These are phyloP conservation scores for Boloria euphrosyne DNA, from an alignment of 2,888 invertebrate genomes.

Conservation along the genomic window DNA sequence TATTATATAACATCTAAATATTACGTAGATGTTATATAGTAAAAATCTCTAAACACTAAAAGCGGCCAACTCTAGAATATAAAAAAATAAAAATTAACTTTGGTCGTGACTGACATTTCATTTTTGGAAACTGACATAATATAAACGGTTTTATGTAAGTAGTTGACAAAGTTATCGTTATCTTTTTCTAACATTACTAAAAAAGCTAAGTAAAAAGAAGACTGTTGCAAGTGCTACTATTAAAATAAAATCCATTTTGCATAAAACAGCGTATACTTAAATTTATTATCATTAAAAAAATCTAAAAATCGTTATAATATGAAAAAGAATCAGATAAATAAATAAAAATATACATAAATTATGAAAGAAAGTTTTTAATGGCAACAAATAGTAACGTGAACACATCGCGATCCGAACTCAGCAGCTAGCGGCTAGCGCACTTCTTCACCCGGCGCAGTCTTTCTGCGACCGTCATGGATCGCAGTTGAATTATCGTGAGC, in stretches of 20 bases:
- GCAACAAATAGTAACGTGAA: constrained; percentile 1
- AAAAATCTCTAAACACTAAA: constrained; percentile 12
- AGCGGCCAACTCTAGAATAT: constrained; percentile 3
- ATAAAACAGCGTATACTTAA: not conserved
- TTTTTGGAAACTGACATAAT: constrained; percentile 1
- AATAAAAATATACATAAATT: not conserved
- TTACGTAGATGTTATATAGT: constrained; percentile 10
- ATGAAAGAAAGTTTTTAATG: not conserved
- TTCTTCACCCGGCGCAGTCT: constrained; percentile 60
- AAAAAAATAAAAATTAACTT: not conserved
- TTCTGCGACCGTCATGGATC: constrained; percentile 74
- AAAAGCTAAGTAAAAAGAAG: not conserved
- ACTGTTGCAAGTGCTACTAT: not conserved
- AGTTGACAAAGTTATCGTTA: not conserved
- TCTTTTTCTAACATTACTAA: constrained; percentile 6
- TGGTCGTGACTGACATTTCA: constrained; percentile 23
- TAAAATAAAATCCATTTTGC: not conserved
- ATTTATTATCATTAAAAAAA: not conserved
- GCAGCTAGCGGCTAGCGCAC: constrained; percentile 49
- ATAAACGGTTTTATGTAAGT: not conserved
- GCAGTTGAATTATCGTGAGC: constrained; percentile 64
- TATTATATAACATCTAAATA: constrained; percentile 11
- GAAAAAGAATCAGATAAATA: not conserved
- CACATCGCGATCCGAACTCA: constrained; percentile 35
- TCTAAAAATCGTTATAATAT: not conserved